Evolutionary conservation across 1,140 invertebrate genomes (phyloP).

Genomic region (Drosophila orosa): DNA sequence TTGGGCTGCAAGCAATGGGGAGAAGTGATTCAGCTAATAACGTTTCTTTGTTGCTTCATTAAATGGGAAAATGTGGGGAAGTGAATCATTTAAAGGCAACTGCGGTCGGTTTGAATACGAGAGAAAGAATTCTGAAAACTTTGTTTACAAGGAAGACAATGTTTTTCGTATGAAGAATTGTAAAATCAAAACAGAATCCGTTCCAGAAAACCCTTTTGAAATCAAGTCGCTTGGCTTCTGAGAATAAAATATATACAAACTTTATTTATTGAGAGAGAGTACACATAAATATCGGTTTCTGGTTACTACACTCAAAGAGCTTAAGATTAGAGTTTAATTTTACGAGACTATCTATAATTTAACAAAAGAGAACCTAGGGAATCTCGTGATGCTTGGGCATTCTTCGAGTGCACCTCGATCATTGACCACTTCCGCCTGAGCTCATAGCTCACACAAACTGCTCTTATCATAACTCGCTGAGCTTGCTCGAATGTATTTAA

Average conservation of each 20-base stretch:
- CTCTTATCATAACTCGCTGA: conserved; percentile 40
- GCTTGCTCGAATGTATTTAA: conserved; percentile 26
- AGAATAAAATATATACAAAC: background rate
- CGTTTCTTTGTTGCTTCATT: conserved; percentile 15
- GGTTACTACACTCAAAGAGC: background rate
- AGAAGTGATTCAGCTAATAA: conserved; percentile 27
- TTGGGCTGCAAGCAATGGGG: conserved; percentile 37
- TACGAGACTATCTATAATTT: too few relatives aligned
- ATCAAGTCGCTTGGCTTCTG: background rate
- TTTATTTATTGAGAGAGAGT: background rate
- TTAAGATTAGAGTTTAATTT: background rate
- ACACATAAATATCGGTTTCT: background rate
- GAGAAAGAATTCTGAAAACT: background rate
- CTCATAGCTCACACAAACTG: background rate
- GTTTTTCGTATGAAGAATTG: too few relatives aligned
- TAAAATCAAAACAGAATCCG: background rate
- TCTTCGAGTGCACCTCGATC: background rate
- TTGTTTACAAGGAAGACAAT: background rate
- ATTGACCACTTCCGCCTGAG: conserved; percentile 32
- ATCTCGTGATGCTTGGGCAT: background rate
- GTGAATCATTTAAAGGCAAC: conserved; percentile 15
- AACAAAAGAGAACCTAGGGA: background rate
- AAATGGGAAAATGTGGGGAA: background rate
- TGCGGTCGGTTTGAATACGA: background rate
- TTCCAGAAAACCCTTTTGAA: background rate